These are phyloP conservation scores for Dipodomys stephensi DNA, from an alignment of 2,113 vertebrate species.

Conservation along the genomic window DNA sequence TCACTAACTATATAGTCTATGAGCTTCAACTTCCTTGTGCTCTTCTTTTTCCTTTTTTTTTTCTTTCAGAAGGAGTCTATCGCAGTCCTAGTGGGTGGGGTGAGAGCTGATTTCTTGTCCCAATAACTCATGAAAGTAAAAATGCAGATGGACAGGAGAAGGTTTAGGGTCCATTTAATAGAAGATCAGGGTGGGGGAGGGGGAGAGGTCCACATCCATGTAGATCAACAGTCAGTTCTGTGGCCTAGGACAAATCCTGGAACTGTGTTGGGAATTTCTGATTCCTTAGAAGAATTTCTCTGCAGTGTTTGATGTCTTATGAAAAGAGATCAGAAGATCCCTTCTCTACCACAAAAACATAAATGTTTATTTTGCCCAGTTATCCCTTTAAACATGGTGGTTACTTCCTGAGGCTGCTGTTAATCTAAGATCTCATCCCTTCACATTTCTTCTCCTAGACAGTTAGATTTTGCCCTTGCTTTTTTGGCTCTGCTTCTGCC, in stretches of 20 bases:
- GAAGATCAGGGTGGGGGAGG: too few species aligned
- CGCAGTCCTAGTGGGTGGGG: not conserved
- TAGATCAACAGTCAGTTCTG: too few species aligned
- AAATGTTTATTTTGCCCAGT: not conserved
- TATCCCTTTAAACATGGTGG: not conserved
- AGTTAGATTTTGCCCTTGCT: fast-evolving
- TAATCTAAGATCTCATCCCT: not conserved
- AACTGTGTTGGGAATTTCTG: too few species aligned
- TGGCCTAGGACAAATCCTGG: not conserved
- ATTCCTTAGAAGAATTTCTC: not conserved
- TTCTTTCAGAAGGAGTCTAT: not conserved
- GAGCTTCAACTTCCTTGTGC: not conserved
- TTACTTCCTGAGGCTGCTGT: not conserved
- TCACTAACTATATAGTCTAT: too few species aligned
- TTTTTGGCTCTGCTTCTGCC: fast-evolving
- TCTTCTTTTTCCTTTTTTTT: too few species aligned
- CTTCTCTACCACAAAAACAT: fast-evolving
- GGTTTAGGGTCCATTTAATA: fast-evolving
- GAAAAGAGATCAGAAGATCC: not conserved
- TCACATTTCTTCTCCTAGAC: not conserved
- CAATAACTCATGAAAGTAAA: not conserved
- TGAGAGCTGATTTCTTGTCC: too few species aligned
- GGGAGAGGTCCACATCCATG: too few species aligned
- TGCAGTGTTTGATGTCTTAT: not conserved
- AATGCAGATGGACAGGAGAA: not conserved